Conservation (phyloP, 2,888 invertebrate genomes). For the Orchesella flavescens region DNA sequence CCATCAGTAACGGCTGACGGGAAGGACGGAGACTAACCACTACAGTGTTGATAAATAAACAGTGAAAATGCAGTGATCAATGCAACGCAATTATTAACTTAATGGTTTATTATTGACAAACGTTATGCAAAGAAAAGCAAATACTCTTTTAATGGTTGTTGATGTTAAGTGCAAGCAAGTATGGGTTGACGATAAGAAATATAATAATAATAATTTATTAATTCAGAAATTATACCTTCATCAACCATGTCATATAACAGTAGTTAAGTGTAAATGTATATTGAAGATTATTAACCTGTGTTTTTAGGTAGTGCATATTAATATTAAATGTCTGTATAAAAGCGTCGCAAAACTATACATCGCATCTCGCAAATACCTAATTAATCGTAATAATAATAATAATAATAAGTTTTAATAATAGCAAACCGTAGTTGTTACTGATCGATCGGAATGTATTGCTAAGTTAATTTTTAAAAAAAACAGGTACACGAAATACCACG, state of each 20-base stretch:
- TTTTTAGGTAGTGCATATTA: conserved; percentile 22
- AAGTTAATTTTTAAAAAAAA: not conserved
- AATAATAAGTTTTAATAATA: conserved; percentile 4
- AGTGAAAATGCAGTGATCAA: conserved; percentile 30
- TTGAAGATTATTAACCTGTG: conserved; percentile 46
- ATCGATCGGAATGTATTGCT: not conserved
- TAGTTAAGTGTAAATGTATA: conserved; percentile 20
- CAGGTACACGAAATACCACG: not conserved
- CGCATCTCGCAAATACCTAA: conserved; percentile 45
- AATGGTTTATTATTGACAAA: conserved; percentile 41
- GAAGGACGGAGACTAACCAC: conserved; percentile 58
- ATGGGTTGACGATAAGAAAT: conserved; percentile 7
- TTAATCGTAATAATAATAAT: too few relatives aligned
- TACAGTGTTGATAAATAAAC: conserved; percentile 35
- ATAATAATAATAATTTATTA: conserved; percentile 9
- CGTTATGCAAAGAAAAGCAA: conserved; percentile 10
- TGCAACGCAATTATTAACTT: conserved; percentile 32
- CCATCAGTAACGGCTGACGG: conserved; percentile 63
- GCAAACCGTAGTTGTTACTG: not conserved
- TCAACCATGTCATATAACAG: conserved; percentile 17
- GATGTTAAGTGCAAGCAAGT: conserved; percentile 26
- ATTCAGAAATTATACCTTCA: conserved; percentile 7
- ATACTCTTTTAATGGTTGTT: conserved; percentile 56
- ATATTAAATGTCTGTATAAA: conserved; percentile 33
- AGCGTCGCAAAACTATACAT: conserved; percentile 46